Evolutionary conservation across 2,797 vertebrate species (phyloP), one percentile per base, ranked within the genome.

Genomic region (Anabacerthia variegaticeps): DNA sequence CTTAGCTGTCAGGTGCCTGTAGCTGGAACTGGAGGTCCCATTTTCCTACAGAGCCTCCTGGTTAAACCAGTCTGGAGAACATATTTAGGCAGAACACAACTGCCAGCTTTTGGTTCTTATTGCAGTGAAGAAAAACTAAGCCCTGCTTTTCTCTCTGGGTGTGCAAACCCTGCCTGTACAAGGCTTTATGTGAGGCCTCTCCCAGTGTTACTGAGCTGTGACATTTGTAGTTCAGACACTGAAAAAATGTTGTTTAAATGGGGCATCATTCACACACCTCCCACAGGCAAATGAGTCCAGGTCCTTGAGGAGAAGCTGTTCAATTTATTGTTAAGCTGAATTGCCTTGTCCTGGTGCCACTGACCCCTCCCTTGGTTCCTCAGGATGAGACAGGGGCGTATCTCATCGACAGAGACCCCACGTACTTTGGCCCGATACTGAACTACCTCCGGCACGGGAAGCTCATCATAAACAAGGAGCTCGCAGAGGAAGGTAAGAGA

Each of bases 401-500:
- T 98, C 98, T 99, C 96, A 99, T 99, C 54, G 99, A 99, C 97
- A 98, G 99, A 93, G 99, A 99, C 96, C 99, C 99, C 91, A 99
- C 99, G 0, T 99, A 99, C 96, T 99, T 99, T 28, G 99, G 99
- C 41, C 99, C 99, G 4, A 99, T 99, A 85, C 98, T 99, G 68
- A 99, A 99, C 97, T 99, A 99, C 98, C 98, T 99, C 93, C 98
- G 99, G 37, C 99, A 99, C 1, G 99, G 99, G 85, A 99, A 99
- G 94, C 98, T 99, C 92, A 99, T 99, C 97, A 98, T 99, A 93
- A 99, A 99, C 89, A 99, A 99, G 96, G 99, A 99, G 86, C 96
- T 99, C 85, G 99, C 99, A 22, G 99, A 99, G 89, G 99, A 99
- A 98, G 99, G 99, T 99, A 95, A 98, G 97, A 79, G 32, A n/a